Evolutionary conservation across 2,113 vertebrate species (phyloP).

Genomic region (Chionomys nivalis): DNA sequence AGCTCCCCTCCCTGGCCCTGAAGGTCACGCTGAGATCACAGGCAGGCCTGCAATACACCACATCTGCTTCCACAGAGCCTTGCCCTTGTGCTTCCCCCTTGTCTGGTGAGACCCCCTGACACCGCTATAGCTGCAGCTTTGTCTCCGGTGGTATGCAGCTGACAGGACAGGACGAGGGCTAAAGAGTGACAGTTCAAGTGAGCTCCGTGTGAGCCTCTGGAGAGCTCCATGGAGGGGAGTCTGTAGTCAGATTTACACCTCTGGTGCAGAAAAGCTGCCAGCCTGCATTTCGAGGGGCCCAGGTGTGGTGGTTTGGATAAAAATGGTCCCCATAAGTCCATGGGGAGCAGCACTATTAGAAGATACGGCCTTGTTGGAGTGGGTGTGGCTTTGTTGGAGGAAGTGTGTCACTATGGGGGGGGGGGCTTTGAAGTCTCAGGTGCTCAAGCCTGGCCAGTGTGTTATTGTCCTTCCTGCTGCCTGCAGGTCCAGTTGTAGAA

Average conservation of each 20-base stretch:
- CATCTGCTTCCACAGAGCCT: neutral
- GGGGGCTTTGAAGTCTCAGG: too few species aligned
- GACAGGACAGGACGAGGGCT: neutral
- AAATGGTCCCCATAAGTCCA: too few species aligned
- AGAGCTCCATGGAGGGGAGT: neutral
- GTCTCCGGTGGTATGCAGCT: neutral
- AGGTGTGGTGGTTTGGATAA: too few species aligned
- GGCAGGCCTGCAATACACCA: neutral
- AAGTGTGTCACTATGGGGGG: too few species aligned
- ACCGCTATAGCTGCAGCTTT: neutral
- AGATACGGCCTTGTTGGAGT: too few species aligned
- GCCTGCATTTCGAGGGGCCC: neutral
- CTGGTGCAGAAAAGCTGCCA: neutral
- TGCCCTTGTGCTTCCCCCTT: too few species aligned
- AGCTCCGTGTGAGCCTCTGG: neutral
- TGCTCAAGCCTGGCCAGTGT: too few species aligned
- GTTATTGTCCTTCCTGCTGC: too few species aligned
- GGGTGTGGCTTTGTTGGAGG: too few species aligned
- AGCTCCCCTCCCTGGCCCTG: neutral
- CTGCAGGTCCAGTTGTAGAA: too few species aligned
- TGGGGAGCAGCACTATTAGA: too few species aligned
- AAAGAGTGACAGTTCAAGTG: neutral
- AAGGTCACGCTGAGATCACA: neutral
- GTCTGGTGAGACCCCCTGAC: neutral
- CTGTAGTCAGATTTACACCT: neutral